Percentiles rank a stretch among this genome's conserved stretches.
Evolutionary conservation across 1,140 invertebrate genomes (phyloP).

Genomic region (Saxidomus purpurata): DNA sequence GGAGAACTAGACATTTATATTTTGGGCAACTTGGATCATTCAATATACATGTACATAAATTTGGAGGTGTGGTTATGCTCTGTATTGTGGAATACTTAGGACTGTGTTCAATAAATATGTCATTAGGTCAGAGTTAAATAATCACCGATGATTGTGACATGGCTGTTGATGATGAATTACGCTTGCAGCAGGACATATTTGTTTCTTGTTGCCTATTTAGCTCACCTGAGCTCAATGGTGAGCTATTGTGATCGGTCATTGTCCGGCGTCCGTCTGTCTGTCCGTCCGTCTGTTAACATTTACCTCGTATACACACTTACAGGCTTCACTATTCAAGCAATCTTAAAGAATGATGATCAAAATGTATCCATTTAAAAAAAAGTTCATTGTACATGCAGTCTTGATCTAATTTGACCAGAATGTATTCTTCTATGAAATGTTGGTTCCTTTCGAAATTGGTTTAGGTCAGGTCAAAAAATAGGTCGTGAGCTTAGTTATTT

Average conservation of each 20-base stretch:
- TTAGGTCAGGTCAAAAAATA: conserved; percentile 52
- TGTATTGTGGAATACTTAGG: conserved; percentile 54
- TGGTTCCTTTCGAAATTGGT: conserved; percentile 53
- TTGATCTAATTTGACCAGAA: conserved; percentile 54
- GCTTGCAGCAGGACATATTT: conserved; percentile 48
- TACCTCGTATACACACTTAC: not conserved
- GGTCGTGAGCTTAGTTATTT: conserved; percentile 52
- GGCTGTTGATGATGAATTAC: conserved; percentile 53
- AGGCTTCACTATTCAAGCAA: not conserved
- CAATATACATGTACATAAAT: conserved; percentile 53
- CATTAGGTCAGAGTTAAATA: conserved; percentile 54
- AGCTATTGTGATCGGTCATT: not conserved
- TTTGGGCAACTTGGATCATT: conserved; percentile 52
- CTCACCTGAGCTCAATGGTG: conserved; percentile 32
- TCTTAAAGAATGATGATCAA: not conserved
- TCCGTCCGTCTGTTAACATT: not conserved
- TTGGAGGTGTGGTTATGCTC: conserved; percentile 43
- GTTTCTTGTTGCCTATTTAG: conserved; percentile 52
- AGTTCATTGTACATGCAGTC: conserved; percentile 50
- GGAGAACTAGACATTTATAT: conserved; percentile 54
- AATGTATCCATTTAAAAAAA: conserved; percentile 14
- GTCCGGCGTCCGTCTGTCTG: conserved; percentile 1
- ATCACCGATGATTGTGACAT: conserved; percentile 49
- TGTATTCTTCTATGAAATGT: conserved; percentile 53
- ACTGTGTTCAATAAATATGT: conserved; percentile 51